These are phyloP conservation scores for Chrosomus eos DNA, from an alignment of 2,797 vertebrate genomes.

Conservation along the genomic window DNA sequence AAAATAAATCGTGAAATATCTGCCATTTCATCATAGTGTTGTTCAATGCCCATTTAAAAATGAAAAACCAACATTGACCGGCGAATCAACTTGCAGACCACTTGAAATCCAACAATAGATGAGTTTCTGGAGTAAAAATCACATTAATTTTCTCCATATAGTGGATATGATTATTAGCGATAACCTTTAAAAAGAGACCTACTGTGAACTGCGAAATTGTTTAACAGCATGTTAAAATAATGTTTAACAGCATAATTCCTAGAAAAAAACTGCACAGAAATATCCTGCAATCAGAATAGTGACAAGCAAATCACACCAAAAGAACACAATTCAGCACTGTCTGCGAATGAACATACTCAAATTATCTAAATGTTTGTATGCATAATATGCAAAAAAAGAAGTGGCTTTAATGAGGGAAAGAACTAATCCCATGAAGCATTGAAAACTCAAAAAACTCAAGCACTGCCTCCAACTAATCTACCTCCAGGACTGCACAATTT, in stretches of 20 bases:
- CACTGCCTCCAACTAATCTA: no score
- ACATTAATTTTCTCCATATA: no score
- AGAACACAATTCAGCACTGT: neutral
- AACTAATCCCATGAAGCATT: no score
- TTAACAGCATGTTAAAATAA: no score
- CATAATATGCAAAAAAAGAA: no score
- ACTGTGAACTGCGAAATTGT: neutral
- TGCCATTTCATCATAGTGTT: neutral
- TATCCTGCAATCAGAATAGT: no score
- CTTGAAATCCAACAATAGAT: neutral
- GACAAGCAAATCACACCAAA: neutral
- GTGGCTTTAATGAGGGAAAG: no score
- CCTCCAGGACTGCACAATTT: neutral
- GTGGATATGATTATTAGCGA: no score
- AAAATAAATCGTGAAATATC: neutral
- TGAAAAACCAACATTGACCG: neutral
- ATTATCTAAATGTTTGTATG: no score
- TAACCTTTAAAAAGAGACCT: neutral
- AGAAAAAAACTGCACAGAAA: neutral
- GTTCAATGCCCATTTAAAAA: neutral
- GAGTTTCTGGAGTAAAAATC: neutral
- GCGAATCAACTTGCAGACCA: neutral
- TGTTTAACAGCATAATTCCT: neutral
- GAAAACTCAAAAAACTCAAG: no score
- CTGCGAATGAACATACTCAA: neutral